Base-by-base conservation (phyloP, 2,797 vertebrate genomes). In the Sebastes hubbsi region DNA sequence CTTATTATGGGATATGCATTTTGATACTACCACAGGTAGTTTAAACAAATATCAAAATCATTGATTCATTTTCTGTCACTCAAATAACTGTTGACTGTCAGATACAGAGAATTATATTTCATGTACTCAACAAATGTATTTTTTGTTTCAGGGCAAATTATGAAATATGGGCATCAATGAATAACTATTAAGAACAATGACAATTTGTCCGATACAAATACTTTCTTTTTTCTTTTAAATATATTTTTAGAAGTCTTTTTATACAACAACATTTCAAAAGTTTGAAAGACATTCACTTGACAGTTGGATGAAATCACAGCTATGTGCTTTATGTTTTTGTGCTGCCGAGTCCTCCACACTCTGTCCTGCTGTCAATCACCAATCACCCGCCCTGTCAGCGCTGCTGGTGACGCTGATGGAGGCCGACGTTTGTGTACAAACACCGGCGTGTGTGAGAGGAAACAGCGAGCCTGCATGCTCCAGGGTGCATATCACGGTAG, bases 391-490 rank as follows among this genome's bases (percentile, higher is more conserved):
- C 66, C 68, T 27, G 78, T 81, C 77, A 4, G 14, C 0, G 42
- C 13, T 0, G 60, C 32, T 0, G 13, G 4, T 77, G 85, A 90
- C 18, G 32, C 75, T 85, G 63, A 92, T 73, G 70, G 76, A 4
- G 34, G 10, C 29, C 1, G 89, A 87, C 82, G 13, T 59, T 49
- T 84, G 70, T 74, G 84, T 84, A 71, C 81, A 84, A 89, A 92
- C 80, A 85, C 72, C 5, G 46, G 38, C 16, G 75, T 42, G 76
- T 32, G 76, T 10, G 56, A 16, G 68, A 63, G 58, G 59, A 46
- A 65, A n/a, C 59, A 5, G 60, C 0, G 14, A 30, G 76, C 25
- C 1, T 1, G 9, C 7, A 1, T 16, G 12, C 46, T 42, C 9
- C 1, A 4, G 25, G 7, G 29, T 22, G 12, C 72, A 13, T 6